A percentile compares a stretch with the other conserved stretches of the same genome.
phyloP scores from a whole-genome alignment of 64 coral and sea anemone species.

The Montipora efflorescens region DNA sequence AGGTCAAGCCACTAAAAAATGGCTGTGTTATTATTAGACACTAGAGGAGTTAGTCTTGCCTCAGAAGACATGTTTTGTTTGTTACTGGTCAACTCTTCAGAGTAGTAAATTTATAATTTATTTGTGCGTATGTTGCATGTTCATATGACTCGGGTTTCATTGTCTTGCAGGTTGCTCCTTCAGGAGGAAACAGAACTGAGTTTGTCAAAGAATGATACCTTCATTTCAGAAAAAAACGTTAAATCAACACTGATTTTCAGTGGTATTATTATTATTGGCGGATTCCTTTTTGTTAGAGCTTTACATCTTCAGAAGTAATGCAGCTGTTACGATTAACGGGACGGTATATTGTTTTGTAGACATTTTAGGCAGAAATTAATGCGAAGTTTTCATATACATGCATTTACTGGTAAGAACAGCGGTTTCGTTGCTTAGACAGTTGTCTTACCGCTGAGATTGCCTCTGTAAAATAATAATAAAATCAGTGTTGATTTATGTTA shows the following conservation, averaged over 20 bases:
- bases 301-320: conserved; percentile 53
- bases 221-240: conserved; percentile 19
- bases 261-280: conserved; percentile 12
- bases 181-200: conserved; percentile 98
- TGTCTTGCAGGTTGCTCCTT: conserved; percentile 92
- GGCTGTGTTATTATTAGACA: too few species aligned
- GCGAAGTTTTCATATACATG: background rate
- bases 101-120: too few species aligned
- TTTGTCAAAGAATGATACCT: conserved; percentile 42
- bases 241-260: conserved; percentile 65
- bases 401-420: conserved; percentile 53
- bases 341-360: conserved; percentile 8
- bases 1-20: too few species aligned
- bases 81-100: too few species aligned
- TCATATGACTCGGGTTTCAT: too few species aligned
- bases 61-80: too few species aligned
- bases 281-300: conserved; percentile 18
- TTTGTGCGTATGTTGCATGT: too few species aligned
- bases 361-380: background rate
- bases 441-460: conserved; percentile 46
- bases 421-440: conserved; percentile 46
- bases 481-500: conserved; percentile 50
- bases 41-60: too few species aligned
- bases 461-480: conserved; percentile 56
- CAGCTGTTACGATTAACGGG: conserved; percentile 33